These are phyloP conservation scores for Furcifer pardalis DNA, from an alignment of 2,797 vertebrate species.

Conservation along the genomic window DNA sequence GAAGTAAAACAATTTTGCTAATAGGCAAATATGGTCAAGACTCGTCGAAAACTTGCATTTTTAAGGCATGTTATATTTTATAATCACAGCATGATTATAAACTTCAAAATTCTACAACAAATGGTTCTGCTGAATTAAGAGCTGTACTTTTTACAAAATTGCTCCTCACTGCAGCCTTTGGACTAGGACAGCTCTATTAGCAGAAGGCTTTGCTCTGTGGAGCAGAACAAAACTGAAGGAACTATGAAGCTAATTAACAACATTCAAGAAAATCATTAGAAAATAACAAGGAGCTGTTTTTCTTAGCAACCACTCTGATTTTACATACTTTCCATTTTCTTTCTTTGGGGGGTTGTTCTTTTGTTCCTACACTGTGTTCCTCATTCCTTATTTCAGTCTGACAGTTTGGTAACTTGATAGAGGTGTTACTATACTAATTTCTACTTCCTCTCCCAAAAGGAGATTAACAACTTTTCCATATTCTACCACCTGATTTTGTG, in stretches of 20 bases:
- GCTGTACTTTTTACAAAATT: neutral
- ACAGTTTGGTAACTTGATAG: neutral
- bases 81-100: too few relatives aligned
- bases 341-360: too few relatives aligned
- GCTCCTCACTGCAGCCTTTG: neutral
- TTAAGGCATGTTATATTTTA: too few relatives aligned
- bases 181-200: neutral
- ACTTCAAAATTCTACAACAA: neutral
- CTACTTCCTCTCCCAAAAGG: neutral
- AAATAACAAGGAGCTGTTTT: constrained; percentile 29
- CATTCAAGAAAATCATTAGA: constrained; percentile 1
- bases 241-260: constrained; percentile 15
- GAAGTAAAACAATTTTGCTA: neutral
- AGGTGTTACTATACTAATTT: neutral
- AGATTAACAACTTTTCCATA: neutral
- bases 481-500: neutral
- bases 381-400: neutral
- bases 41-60: neutral
- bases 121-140: neutral
- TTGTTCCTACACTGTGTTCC: too few relatives aligned
- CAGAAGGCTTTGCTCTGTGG: neutral
- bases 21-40: neutral
- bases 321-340: constrained; percentile 4
- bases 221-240: neutral
- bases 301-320: constrained; percentile 14